Evolutionary conservation across 2,113 vertebrate species (phyloP).

Genomic region (Dicrurus megarhynchus): DNA sequence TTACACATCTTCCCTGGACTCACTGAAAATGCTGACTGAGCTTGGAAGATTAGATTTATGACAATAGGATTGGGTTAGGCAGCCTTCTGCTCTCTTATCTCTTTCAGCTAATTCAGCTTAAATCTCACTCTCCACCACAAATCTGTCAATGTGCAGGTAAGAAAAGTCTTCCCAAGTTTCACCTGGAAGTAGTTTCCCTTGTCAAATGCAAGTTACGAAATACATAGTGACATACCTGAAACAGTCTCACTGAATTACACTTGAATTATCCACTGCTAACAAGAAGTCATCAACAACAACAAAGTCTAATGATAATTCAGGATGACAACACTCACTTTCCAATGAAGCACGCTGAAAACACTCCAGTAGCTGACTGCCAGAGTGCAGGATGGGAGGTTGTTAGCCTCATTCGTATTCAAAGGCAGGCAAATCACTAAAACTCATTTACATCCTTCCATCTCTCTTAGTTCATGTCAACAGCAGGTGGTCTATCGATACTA

Average conservation of each 20-base stretch:
- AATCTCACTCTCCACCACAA: not conserved
- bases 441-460: constrained; percentile 85
- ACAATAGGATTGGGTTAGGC: not conserved
- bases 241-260: constrained; percentile 30
- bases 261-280: constrained; percentile 53
- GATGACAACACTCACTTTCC: constrained; percentile 44
- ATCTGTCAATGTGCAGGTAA: not conserved
- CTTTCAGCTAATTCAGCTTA: not conserved
- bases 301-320: constrained; percentile 41
- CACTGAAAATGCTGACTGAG: not conserved
- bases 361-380: constrained; percentile 29
- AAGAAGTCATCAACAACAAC: constrained; percentile 34
- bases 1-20: not conserved
- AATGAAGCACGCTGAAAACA: constrained; percentile 30
- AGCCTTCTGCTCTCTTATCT: not conserved
- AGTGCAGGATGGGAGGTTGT: constrained; percentile 68
- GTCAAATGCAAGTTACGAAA: constrained; percentile 1
- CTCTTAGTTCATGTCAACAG: constrained; percentile 84
- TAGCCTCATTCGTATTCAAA: constrained; percentile 88
- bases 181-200: constrained; percentile 9
- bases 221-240: constrained; percentile 18
- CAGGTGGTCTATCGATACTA: constrained; percentile 84
- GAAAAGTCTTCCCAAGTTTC: not conserved
- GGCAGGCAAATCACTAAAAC: constrained; percentile 82
- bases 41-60: not conserved